Base-by-base conservation (phyloP, 2,888 invertebrate species). In the Xylota sylvarum region DNA sequence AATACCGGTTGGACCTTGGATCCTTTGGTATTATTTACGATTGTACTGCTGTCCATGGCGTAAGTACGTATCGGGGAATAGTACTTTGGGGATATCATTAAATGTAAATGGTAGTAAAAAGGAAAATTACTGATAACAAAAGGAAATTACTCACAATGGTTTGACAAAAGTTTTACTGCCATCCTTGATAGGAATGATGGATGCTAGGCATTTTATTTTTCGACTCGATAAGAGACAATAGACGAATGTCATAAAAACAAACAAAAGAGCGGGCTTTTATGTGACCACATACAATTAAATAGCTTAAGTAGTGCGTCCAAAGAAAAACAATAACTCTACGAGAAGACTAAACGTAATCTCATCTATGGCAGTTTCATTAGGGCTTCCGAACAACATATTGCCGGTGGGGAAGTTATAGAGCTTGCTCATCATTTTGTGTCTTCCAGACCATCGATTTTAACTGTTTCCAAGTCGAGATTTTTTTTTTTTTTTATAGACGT, bases 101-200 rank as follows among this genome's bases (percentile, higher is more conserved):
- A 85, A 80, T 60, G 60, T 76, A 72, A 85, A 76, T 56, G 81
- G 60, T 69, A 81, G 65, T 81, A 81, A 85, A n/a, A 85, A 72
- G 65, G 52, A 46, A 81, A 73, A 85, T 80, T 72, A 70, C 70
- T 76, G 84, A 85, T 85, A 85, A 85, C 70, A 48, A 55, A 64
- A 74, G 56, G 76, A 64, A 69, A 79, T 48, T 79, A 64, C 65
- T 65, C 50, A 43, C 70, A 80, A 80, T 76, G 74, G 79, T 62
- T 74, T 79, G 69, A 65, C 69, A 50, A 76, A 80, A 80, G 69
- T 80, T 85, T 84, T 84, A 85, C 70, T 80, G 80, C 80, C 64
- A 27, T 30, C 74, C 74, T 74, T 80, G 80, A 85, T 84, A 80
- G 69, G 27, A 70, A 80, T 78, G 78, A 78, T 78, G 69, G 70